Evolutionary conservation across 2,113 vertebrate species (phyloP).

Genomic region (Tragelaphus imberbis): DNA sequence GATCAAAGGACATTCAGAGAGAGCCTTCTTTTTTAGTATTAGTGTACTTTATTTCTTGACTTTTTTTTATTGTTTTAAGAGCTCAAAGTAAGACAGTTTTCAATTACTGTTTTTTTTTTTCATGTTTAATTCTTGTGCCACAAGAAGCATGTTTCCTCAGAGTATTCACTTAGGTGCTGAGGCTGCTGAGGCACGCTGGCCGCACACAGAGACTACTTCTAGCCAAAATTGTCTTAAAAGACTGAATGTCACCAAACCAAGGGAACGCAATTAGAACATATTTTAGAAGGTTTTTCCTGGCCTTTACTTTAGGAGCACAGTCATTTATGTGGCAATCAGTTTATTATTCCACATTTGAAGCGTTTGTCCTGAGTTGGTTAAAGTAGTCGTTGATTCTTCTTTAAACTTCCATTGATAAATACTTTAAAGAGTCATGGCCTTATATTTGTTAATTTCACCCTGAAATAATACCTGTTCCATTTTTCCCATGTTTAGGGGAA

Average conservation of each 20-base stretch:
- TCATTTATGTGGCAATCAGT: not conserved
- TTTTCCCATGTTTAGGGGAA: slow-evolving; percentile 84
- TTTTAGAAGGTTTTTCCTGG: not conserved
- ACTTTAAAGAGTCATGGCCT: not conserved
- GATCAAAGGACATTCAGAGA: not conserved
- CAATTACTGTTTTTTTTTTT: not conserved
- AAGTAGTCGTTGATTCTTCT: not conserved
- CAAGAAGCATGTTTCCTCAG: not conserved
- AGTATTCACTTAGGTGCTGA: not conserved
- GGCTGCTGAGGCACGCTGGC: not conserved
- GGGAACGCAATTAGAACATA: not conserved
- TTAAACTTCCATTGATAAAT: not conserved
- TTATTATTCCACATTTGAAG: not conserved
- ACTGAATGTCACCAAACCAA: not conserved
- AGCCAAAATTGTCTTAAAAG: not conserved
- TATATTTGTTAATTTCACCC: not conserved
- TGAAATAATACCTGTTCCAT: slow-evolving; percentile 36
- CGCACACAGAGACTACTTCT: not conserved
- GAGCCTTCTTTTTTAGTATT: not conserved
- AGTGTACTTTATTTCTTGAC: not conserved
- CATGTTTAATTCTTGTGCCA: not conserved
- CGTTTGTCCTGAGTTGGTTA: not conserved
- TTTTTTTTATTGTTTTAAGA: not conserved
- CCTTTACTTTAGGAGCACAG: not conserved
- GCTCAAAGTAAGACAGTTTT: not conserved